Evolutionary conservation across 2,888 invertebrate genomes (phyloP), one percentile per base, ranked within the genome.

Genomic region (Hypolimnas misippus): DNA sequence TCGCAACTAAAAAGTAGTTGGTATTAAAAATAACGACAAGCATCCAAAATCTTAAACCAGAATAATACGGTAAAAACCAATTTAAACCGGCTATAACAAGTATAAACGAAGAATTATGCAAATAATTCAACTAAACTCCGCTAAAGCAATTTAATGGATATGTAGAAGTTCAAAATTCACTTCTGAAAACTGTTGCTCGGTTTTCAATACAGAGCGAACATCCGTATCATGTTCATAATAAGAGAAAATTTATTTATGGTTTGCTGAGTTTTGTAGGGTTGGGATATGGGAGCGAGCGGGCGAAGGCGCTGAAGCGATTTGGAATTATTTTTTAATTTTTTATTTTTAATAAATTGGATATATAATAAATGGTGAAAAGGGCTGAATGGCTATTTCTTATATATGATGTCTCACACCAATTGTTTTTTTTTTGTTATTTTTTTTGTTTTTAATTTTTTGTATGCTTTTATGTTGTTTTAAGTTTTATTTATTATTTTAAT

Each of bases 161-260:
- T 25, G 17, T 8, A n/a, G 29, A 57, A 53, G 52, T 46, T 53
- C 44, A 46, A 31, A 59, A 46, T 46, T 59, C 52, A 42, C 33
- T 38, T 38, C 52, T 44, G 21, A 44, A 52, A 14, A 52, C n/a
- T 44, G 33, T 31, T 54, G 29, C 33, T 19, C 35, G 25, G 25
- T 54, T 31, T 46, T 46, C 38, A 19, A 53, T 54, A 35, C 25
- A n/a, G 33, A 35, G 29, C 19, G 6, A 42, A 58, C 51, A 52
- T 52, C 52, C 52, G 56, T 56, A 62, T 62, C 56, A 51, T 62
- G 56, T 33, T 56, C 51, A 54, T 65, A 57, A 63, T 63, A 63
- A 60, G 63, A 38, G 63, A 57, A 63, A 65, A 65, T 65, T 55
- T 63, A 63, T 66, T 63, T 66, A 63, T 56, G 55, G 58, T 57